Base-by-base conservation (phyloP, 2,113 vertebrate genomes). In the Thinocorus orbignyianus region DNA sequence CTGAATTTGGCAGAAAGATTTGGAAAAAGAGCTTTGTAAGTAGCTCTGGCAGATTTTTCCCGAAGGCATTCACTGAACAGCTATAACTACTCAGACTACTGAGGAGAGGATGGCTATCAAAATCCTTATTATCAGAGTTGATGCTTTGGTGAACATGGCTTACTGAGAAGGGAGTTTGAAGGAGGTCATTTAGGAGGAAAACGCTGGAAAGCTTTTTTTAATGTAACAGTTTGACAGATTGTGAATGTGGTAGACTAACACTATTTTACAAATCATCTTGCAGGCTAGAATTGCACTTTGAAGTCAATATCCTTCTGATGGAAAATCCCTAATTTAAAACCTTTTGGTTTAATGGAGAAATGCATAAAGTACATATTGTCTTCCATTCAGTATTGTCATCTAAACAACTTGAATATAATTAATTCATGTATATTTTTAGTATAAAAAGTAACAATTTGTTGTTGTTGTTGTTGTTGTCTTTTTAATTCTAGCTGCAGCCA, bases 401-500 rank as follows among this genome's bases (percentile, higher is more conserved):
- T 49, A 65, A 69, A 23, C 10, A 79, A 79, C 69, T 14, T 28
- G 10, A 92, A 46, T 74, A 11, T 71, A 72, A 69, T 81, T 64
- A 8, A 7, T 60, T 11, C 24, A 6, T 74, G 22, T 62, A 24
- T 86, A 26, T 35, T 74, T 79, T 78, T 74, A 28, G 61, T 70
- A n/a, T 57, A 72, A 71, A 87, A 11, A 4, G 19, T 82, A 79
- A 58, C 10, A 46, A 9, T 28, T 0, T 4, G 13, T 15, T 44
- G n/a, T n/a, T n/a, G n/a, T n/a, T n/a, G n/a, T 25, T 19, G 23
- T 37, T 28, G 74, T 69, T 88, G 35, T 64, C 31, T 48, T 44
- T 8, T 81, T 78, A 76, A 55, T 95, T 84, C 37, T 95, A 99
- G 99, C 98, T 99, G 54, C 99, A 99, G 96, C 99, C 99, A 39